A percentile compares a stretch with the other conserved stretches of the same genome.
Evolutionary conservation across 2,113 vertebrate species (phyloP).

Genomic region (Chaetorhynchus papuensis): DNA sequence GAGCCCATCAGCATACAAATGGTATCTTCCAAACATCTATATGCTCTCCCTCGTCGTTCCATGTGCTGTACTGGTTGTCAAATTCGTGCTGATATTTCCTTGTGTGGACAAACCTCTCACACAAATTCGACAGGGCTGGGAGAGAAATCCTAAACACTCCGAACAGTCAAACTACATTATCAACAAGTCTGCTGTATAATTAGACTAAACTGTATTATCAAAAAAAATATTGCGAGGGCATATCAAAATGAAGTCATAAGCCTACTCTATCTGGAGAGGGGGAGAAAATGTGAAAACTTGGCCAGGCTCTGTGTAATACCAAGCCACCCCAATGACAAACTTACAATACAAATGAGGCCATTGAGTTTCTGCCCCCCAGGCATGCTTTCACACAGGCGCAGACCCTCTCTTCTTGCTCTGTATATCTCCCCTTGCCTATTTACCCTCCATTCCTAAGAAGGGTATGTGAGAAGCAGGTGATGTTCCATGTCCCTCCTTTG

Average conservation of each 20-base stretch:
- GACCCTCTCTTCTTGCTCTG: background rate
- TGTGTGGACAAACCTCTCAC: conserved; percentile 81
- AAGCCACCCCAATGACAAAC: background rate
- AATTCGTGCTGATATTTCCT: conserved; percentile 81
- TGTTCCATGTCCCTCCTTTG: background rate
- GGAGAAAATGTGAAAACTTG: background rate
- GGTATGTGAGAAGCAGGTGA: background rate
- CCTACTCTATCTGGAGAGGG: background rate
- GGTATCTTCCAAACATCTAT: conserved; percentile 81
- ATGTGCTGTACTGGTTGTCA: conserved; percentile 78
- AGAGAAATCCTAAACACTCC: conserved; percentile 60
- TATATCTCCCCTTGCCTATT: background rate
- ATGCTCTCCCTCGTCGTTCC: conserved; percentile 83
- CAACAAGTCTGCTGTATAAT: conserved; percentile 62
- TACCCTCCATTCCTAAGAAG: background rate
- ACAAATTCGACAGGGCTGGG: conserved; percentile 87
- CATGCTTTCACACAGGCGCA: background rate
- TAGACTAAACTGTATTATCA: background rate
- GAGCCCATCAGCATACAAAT: conserved; percentile 62
- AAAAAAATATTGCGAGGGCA: background rate
- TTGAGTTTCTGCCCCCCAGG: background rate
- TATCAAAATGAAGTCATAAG: background rate
- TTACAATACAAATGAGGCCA: background rate
- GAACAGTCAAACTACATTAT: conserved; percentile 4
- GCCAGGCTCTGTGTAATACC: background rate